A percentile compares a stretch with the other conserved stretches of the same genome.
phyloP scores from a whole-genome alignment of 2,888 invertebrate species.

The Machimus atricapillus region DNA sequence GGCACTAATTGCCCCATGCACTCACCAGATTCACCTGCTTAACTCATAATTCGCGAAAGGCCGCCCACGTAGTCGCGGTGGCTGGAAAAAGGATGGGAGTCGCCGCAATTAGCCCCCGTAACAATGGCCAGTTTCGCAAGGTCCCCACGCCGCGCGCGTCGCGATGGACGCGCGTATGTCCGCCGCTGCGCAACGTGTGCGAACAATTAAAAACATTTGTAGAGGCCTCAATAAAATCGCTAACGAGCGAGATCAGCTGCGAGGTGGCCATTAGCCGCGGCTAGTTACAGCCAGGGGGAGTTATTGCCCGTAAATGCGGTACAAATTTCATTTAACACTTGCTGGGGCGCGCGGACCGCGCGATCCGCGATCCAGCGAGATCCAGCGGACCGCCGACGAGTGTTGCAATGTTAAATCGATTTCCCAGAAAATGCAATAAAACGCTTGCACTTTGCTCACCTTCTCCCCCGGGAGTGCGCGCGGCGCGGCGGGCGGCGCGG shows the following conservation, averaged over 20 bases:
- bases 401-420: constrained; percentile 38
- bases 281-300: not conserved
- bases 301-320: constrained; percentile 30
- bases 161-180: not conserved
- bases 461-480: constrained; percentile 28
- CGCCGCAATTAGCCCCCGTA: not conserved
- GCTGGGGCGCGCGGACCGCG: constrained; percentile 8
- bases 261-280: constrained; percentile 8
- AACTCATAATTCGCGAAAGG: not conserved
- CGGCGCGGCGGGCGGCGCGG: not conserved
- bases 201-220: constrained; percentile 33
- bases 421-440: constrained; percentile 40
- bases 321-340: constrained; percentile 39
- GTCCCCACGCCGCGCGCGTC: not conserved
- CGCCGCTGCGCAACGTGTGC: not conserved
- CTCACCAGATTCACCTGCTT: constrained; percentile 2
- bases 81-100: not conserved
- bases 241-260: constrained; percentile 9
- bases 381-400: not conserved
- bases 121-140: not conserved
- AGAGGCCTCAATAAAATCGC: constrained; percentile 8
- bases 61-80: not conserved
- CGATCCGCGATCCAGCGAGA: not conserved
- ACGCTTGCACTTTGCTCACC: constrained; percentile 39
- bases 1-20: not conserved